A percentile compares a stretch with the other conserved stretches of the same genome.
Evolutionary conservation across 30 jellyfish, hydroid and myxozoan genomes (phyloP).

Genomic region (Chironex yamaguchii): DNA sequence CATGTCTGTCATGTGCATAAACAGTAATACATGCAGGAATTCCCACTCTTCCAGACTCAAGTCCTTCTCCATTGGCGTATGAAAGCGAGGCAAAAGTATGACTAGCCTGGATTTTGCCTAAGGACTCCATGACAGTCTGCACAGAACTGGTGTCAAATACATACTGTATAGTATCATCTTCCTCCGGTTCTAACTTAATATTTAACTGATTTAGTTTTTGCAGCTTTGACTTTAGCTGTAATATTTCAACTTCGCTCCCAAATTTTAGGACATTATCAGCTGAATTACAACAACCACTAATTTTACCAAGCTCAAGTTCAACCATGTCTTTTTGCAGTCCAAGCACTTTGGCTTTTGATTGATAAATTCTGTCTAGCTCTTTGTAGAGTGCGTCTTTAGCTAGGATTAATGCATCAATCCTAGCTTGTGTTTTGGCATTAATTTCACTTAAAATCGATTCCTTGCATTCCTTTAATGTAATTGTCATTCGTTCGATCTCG

Average conservation of each 20-base stretch:
- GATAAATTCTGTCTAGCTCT: conserved; percentile 75
- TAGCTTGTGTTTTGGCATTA: conserved; percentile 87
- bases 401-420: conserved; percentile 82
- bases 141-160: conserved; percentile 79
- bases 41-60: conserved; percentile 95
- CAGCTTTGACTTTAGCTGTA: conserved; percentile 88
- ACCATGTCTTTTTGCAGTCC: conserved; percentile 91
- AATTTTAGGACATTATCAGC: conserved; percentile 91
- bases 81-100: conserved; percentile 96
- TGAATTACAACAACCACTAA: conserved; percentile 85
- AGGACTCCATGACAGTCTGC: conserved; percentile 81
- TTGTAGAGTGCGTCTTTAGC: conserved; percentile 78
- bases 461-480: conserved; percentile 80
- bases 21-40: conserved; percentile 78
- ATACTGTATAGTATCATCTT: conserved; percentile 96
- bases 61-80: conserved; percentile 97
- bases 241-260: conserved; percentile 95
- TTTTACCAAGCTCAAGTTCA: conserved; percentile 95
- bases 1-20: conserved; percentile 96
- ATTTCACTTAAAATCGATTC: conserved; percentile 78
- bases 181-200: conserved; percentile 94
- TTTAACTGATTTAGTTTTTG: conserved; percentile 71
- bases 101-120: conserved; percentile 92
- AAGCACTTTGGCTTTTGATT: conserved; percentile 85
- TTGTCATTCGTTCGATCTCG: conserved; percentile 82